A percentile compares a stretch with the other conserved stretches of the same genome.
Conservation (phyloP, 2,113 vertebrate genomes). For the Neotoma lepida region DNA sequence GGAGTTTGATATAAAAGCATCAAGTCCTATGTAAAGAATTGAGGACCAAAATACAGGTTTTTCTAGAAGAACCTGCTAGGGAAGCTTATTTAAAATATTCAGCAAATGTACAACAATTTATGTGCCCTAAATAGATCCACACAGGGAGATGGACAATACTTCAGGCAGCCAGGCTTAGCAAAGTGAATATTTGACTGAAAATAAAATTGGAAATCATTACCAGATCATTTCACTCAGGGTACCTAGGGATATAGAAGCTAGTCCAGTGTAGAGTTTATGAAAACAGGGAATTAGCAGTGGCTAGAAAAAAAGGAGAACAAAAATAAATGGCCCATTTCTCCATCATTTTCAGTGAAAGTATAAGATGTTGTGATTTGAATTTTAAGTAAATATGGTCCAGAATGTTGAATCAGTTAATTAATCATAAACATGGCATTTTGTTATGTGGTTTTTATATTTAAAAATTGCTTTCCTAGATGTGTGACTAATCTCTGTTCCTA, state of each 20-base stretch:
- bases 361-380: neutral
- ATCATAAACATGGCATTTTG: neutral
- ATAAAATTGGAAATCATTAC: slow-evolving; percentile 42
- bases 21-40: slow-evolving; percentile 4
- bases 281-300: neutral
- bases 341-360: neutral
- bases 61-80: slow-evolving; percentile 16
- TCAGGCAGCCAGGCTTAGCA: slow-evolving; percentile 26
- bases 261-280: neutral
- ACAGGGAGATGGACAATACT: neutral
- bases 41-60: slow-evolving; percentile 26
- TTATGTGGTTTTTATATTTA: neutral
- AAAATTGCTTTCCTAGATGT: neutral
- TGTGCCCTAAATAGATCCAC: slow-evolving; percentile 43
- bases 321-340: too few species aligned
- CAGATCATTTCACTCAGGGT: slow-evolving; percentile 24
- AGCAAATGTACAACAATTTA: slow-evolving; percentile 42
- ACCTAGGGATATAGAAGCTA: neutral
- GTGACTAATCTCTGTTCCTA: neutral
- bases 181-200: slow-evolving; percentile 57
- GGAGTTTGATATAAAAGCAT: neutral
- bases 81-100: slow-evolving; percentile 59
- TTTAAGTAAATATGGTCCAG: neutral
- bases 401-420: neutral
- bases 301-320: neutral